phyloP scores from a whole-genome alignment of 2,888 invertebrate genomes.

The Ommatoiulus sabulosus region DNA sequence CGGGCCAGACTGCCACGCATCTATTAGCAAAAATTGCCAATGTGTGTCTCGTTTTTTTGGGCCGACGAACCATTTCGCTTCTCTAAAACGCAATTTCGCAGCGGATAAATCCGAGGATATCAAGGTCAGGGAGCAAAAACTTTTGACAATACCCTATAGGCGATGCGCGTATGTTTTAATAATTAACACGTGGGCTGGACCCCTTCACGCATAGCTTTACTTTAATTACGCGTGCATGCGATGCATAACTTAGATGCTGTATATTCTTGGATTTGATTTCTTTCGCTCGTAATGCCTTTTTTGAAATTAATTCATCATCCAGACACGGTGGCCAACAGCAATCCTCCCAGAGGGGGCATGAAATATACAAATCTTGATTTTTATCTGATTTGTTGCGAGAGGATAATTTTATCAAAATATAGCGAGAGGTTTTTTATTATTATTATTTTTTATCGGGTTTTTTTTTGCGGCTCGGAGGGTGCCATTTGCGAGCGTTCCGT shows the following conservation, averaged over 20 bases:
- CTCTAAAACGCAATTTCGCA: neutral
- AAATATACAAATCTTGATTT: slow-evolving; percentile 23
- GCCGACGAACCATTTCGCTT: neutral
- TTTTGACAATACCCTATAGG: neutral
- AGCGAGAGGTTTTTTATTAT: neutral
- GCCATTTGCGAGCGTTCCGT: neutral
- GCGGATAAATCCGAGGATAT: neutral
- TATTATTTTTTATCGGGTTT: neutral
- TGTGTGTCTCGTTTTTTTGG: neutral
- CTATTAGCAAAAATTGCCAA: slow-evolving; percentile 28
- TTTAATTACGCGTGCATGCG: neutral
- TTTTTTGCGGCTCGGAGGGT: neutral
- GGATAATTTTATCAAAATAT: neutral
- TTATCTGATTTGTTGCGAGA: slow-evolving; percentile 25
- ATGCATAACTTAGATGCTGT: neutral
- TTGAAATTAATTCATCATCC: slow-evolving; percentile 24
- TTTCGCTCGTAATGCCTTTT: neutral
- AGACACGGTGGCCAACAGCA: slow-evolving; percentile 12
- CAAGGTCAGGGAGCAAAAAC: slow-evolving; percentile 9
- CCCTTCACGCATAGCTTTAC: neutral
- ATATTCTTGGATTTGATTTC: neutral
- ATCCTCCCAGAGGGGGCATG: slow-evolving; percentile 3
- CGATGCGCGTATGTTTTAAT: slow-evolving; percentile 17
- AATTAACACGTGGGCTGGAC: slow-evolving; percentile 21
- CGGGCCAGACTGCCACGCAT: neutral